A percentile compares a stretch with the other conserved stretches of the same genome.
phyloP scores from a whole-genome alignment of 2,797 vertebrate species.

The Enteromius fasciolatus region DNA sequence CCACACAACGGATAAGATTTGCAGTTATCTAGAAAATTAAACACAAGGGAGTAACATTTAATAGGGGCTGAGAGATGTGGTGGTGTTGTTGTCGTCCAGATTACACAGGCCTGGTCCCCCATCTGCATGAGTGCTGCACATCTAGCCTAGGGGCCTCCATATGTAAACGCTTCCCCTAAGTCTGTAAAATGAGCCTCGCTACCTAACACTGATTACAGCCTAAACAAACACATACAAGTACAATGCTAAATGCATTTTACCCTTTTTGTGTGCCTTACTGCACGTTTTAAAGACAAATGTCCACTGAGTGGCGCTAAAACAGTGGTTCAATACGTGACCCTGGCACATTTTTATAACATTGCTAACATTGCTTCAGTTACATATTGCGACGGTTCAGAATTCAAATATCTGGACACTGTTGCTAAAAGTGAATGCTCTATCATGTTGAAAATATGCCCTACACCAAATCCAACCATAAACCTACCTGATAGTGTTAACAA shows the following conservation, averaged over 20 bases:
- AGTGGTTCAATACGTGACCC: too few species aligned
- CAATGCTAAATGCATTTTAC: not conserved
- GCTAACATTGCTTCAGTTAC: too few species aligned
- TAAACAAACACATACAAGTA: conserved; percentile 19
- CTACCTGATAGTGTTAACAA: too few species aligned
- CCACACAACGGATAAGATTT: not conserved
- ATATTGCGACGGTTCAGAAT: too few species aligned
- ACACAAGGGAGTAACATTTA: conserved; percentile 35
- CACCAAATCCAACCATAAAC: too few species aligned
- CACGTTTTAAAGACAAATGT: too few species aligned
- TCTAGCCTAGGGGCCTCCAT: conserved; percentile 39
- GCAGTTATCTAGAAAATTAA: conserved; percentile 29
- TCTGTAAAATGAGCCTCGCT: conserved; percentile 23
- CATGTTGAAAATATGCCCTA: too few species aligned
- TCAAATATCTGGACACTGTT: too few species aligned
- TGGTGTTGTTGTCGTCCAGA: conserved; percentile 43
- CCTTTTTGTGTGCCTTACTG: too few species aligned
- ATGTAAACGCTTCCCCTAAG: conserved; percentile 8
- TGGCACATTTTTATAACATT: too few species aligned
- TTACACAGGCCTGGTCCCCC: conserved; percentile 38
- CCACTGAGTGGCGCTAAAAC: too few species aligned
- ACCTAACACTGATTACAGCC: conserved; percentile 2
- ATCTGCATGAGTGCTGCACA: conserved; percentile 33
- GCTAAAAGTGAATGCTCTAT: too few species aligned
- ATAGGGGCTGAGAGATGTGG: not conserved